phyloP scores from a whole-genome alignment of 1,140 invertebrate species.

The Alviniconcha marisindica region DNA sequence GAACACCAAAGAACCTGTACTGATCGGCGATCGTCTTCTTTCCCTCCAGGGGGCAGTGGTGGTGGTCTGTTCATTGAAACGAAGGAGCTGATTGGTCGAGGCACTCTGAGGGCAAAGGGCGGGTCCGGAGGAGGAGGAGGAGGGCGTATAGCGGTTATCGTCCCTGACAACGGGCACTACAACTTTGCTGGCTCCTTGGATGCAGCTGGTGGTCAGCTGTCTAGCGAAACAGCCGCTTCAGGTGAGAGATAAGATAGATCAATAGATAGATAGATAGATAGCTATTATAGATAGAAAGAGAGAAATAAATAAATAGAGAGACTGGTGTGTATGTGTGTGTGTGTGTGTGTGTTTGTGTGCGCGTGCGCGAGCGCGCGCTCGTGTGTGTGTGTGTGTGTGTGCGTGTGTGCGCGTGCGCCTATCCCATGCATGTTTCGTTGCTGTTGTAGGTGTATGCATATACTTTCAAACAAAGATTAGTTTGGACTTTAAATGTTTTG shows the following conservation, averaged over 20 bases:
- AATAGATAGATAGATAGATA: no score
- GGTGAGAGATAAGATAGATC: constrained; percentile 38
- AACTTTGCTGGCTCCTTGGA: constrained; percentile 45
- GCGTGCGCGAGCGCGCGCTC: neutral
- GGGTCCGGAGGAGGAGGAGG: constrained; percentile 60
- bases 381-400: neutral
- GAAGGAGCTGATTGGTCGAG: constrained; percentile 36
- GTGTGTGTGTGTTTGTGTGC: neutral
- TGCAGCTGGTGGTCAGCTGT: constrained; percentile 37
- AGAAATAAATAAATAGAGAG: no score
- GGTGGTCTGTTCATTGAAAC: constrained; percentile 55
- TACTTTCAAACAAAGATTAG: no score
- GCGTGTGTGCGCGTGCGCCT: no score
- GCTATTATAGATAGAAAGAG: no score
- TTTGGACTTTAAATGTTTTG: no score
- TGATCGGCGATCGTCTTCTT: no score
- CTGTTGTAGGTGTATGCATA: no score
- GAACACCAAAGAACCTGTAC: no score
- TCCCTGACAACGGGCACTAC: constrained; percentile 41
- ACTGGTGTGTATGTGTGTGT: no score
- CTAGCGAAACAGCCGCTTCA: constrained; percentile 47
- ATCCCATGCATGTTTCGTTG: no score
- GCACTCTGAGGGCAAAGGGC: constrained; percentile 54
- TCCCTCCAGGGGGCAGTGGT: constrained; percentile 57
- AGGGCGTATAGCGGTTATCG: constrained; percentile 54